Evolutionary conservation across 1,140 invertebrate species (phyloP), one percentile per base, ranked within the genome.

Genomic region (Hylaeus volcanicus): DNA sequence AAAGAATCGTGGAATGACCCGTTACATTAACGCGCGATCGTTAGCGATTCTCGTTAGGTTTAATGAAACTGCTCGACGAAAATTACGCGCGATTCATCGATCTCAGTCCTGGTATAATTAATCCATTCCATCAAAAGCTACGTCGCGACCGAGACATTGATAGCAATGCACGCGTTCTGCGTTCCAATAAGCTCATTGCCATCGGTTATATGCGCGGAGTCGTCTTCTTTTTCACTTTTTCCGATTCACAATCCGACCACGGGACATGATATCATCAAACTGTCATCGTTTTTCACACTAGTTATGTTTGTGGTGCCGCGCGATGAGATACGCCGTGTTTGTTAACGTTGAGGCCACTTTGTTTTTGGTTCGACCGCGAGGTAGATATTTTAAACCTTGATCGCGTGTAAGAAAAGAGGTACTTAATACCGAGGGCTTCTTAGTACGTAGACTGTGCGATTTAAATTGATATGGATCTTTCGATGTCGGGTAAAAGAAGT

Each of bases 31-130:
- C 11, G 11, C 51, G 43, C 65, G 65, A 68, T 68, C 65, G 45
- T 68, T 68, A 51, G 65, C 48, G 45, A 68, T 51, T 15, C 65
- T 68, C 65, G 65, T 68, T 68, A 68, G 43, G 45, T 48, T 68
- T 45, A 45, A 68, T 68, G 48, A 68, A n/a, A 68, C n/a, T 14
- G 9, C 45, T 68, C 48, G 65, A 68, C 65, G 45, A 51, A 68
- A 68, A 68, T 51, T 68, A 45, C 45, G 4, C n/a, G n/a, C 5
- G 65, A 68, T 51, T 51, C 65, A 68, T 68, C 65, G 65, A 68
- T 68, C 65, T 68, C 65, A 68, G 65, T 68, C 65, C 26, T n/a
- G 65, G 53, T 68, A 45, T 51, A 68, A 68, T 68, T 68, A 68
- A 68, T 68, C 65, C 37, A 51, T 51, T 26, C 65, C n/a, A 68